Conservation (phyloP, 2,888 invertebrate genomes). For the Priocnemis perturbator region DNA sequence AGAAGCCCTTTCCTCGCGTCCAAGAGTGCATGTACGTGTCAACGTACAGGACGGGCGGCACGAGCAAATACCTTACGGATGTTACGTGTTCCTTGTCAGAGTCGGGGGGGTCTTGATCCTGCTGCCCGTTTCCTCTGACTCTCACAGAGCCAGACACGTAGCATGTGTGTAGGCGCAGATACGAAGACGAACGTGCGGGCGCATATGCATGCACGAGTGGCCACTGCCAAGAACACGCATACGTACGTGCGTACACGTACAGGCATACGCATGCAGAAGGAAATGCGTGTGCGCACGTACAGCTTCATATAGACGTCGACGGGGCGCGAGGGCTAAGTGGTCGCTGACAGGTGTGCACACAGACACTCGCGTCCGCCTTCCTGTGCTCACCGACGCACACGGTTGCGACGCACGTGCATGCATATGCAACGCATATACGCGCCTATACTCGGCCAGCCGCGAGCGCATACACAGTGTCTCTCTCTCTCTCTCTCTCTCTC, state of each 20-base stretch:
- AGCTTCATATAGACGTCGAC: too few species aligned
- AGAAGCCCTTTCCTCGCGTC: slow-evolving; percentile 2
- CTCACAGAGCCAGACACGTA: background rate
- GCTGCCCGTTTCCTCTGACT: slow-evolving; percentile 6
- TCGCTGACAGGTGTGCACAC: too few species aligned
- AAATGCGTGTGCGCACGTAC: too few species aligned
- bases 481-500: too few species aligned
- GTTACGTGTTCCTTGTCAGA: slow-evolving; percentile 38
- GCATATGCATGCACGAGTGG: background rate
- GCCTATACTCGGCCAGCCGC: too few species aligned
- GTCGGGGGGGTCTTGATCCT: slow-evolving; percentile 37
- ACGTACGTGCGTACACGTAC: background rate
- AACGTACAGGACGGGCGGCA: slow-evolving; percentile 32
- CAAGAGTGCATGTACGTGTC: slow-evolving; percentile 15
- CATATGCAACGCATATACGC: too few species aligned
- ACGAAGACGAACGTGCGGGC: background rate
- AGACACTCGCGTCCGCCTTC: too few species aligned
- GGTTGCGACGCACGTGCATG: too few species aligned
- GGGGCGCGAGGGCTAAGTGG: background rate
- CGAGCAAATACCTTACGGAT: slow-evolving; percentile 46
- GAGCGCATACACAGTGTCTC: too few species aligned
- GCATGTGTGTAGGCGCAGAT: slow-evolving; percentile 1
- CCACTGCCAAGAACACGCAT: slow-evolving; percentile 1
- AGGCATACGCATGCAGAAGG: slow-evolving; percentile 1
- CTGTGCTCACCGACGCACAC: too few species aligned